Evolutionary conservation across 2,113 vertebrate species (phyloP), one percentile per base, ranked within the genome.

Genomic region (Condylura cristata): DNA sequence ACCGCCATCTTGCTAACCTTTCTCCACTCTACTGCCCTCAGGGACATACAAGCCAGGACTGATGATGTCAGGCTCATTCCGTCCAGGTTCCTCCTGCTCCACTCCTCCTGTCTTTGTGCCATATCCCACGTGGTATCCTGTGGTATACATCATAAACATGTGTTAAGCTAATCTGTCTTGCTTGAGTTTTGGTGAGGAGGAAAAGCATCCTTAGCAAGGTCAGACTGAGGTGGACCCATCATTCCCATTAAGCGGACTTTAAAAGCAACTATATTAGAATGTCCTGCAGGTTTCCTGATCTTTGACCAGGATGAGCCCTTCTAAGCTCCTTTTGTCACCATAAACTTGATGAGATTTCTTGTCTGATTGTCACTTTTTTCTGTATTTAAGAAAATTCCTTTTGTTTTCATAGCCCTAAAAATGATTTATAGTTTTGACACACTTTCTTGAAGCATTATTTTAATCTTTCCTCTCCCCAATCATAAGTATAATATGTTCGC

Each of bases 371-470:
- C 5, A 51, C 20, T 46, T 66, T 90, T 58, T 81, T 18, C 37
- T 75, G 26, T 18, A 56, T 91, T 84, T 46, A 7, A 32, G 8
- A 74, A 34, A 68, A 84, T 56, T 82, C 8, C 17, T 61, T 71
- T 78, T 88, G 22, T 58, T 46, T 20, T 13, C 6, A 56, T 34
- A 76, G 13, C 6, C 34, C 82, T 68, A 26, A 58, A 11, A 60
- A 26, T 63, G 68, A 74, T 22, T 72, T 83, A 48, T 26, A 70
- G 28, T 81, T 32, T 71, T 82, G 37, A 18, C 28, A 72, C 11
- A 74, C 41, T 58, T 78, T 39, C 56, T 34, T 66, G 34, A 90
- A 84, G 68, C 5, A 28, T 26, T 86, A 90, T 51, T 81, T 28
- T 44, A 22, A 39, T 60, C 28, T 74, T 83, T 90, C 17, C 37